Evolutionary conservation across 2,797 vertebrate species (phyloP).

Genomic region (Staurois parvus): DNA sequence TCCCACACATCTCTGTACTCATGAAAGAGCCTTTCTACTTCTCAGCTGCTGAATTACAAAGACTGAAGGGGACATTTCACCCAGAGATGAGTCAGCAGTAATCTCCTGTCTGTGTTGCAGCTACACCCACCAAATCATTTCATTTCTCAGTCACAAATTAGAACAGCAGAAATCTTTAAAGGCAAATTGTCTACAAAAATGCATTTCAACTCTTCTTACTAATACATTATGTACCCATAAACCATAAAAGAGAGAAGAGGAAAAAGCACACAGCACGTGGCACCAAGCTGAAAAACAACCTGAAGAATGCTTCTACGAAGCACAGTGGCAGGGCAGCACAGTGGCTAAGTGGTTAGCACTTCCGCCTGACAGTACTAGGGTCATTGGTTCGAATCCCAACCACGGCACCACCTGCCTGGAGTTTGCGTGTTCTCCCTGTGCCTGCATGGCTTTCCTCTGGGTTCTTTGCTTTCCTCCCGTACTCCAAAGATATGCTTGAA

Average conservation of each 20-base stretch:
- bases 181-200: not conserved
- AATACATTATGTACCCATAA: not conserved
- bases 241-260: not conserved
- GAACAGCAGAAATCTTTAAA: conserved; percentile 21
- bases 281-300: not conserved
- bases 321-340: no score
- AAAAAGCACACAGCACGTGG: not conserved
- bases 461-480: no score
- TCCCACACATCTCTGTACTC: conserved; percentile 44
- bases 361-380: no score
- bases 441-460: no score
- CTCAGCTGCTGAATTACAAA: conserved; percentile 33
- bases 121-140: conserved; percentile 38
- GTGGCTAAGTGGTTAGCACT: no score
- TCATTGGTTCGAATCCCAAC: no score
- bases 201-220: no score
- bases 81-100: conserved; percentile 53
- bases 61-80: conserved; percentile 16
- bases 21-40: conserved; percentile 39
- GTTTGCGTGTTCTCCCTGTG: no score
- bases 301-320: not conserved
- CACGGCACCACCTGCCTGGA: no score
- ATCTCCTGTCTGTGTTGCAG: conserved; percentile 15
- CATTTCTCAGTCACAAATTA: conserved; percentile 19
- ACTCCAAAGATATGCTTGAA: no score